phyloP scores from a whole-genome alignment of 2,888 invertebrate species.

The Mesorhabditis sp. region DNA sequence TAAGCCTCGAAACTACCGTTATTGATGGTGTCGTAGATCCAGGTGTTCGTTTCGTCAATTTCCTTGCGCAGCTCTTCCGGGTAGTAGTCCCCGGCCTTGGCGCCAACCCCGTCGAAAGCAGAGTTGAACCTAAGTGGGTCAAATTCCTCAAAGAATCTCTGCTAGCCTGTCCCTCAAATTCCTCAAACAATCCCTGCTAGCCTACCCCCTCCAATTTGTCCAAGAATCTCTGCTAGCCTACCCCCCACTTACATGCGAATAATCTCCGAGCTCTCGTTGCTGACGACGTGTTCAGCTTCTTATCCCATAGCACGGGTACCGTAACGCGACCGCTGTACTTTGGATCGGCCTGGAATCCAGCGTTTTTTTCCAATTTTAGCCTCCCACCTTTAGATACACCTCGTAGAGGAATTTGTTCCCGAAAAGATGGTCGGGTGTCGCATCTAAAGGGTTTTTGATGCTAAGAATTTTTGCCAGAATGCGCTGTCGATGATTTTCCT shows the following conservation, averaged over 20 bases:
- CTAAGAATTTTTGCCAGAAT: too few species aligned
- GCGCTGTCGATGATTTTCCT: too few species aligned
- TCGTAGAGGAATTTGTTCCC: background rate
- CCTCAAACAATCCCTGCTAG: too few species aligned
- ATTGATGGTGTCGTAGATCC: constrained; percentile 6
- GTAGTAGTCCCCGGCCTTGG: background rate
- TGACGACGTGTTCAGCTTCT: background rate
- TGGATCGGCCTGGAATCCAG: background rate
- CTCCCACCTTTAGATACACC: background rate
- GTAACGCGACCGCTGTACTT: background rate
- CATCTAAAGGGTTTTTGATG: background rate
- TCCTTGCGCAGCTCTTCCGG: constrained; percentile 3
- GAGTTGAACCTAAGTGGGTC: background rate
- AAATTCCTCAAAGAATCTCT: too few species aligned
- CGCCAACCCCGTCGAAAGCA: background rate
- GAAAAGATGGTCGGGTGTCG: background rate
- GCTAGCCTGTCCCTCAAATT: too few species aligned
- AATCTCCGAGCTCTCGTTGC: constrained; percentile 6
- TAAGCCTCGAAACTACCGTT: background rate
- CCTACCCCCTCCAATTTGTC: too few species aligned
- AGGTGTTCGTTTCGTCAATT: constrained; percentile 4
- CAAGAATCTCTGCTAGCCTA: background rate
- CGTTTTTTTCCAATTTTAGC: background rate
- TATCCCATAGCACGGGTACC: background rate
- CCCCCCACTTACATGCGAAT: constrained; percentile 1